Base-by-base conservation (phyloP, 2,888 invertebrate species). In the Empis stercorea region DNA sequence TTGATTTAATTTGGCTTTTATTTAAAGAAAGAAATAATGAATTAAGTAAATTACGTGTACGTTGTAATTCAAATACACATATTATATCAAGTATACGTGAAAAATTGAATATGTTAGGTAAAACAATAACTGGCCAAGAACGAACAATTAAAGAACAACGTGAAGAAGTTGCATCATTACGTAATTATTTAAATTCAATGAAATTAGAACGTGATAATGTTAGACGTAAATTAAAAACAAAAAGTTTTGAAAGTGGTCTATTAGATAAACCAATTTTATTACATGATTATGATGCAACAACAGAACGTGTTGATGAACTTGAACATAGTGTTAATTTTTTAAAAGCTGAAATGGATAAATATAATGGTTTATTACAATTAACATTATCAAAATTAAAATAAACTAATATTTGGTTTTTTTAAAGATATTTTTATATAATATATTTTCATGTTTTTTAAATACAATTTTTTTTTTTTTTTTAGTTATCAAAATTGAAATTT, bases 71-170 rank as follows among this genome's bases (percentile, higher is more conserved):
- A 2, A 58, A 64, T 3, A 45, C 63, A 7, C 64, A 66, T 42
- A 48, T 56, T 4, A 51, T 60, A 15, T 55, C 61, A 0, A 66
- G 67, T 46, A 55, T 59, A n/a, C 59, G 57, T 3, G 65, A 66
- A 47, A 63, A 62, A 47, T 52, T 56, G 2, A 51, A 52, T 5
- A 56, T 60, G 45, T 7, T 61, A 2, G 41, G 23, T 1, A 51
- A 52, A 6, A 56, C 52, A 10, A 55, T 56, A 17, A 10, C 9
- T 1, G 34, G 44, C 2, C 50, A 55, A 11, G 40, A 51, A 30
- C 37, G 46, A 7, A 40, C 41, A 0, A 38, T 61, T 15, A 9
- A 30, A 1, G 37, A 48, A 5, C 16, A n/a, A 34, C 34, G n/a
- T n/a, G 34, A 34, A 13, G 34, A 34, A n/a, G n/a, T n/a, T 34